A percentile compares a stretch with the other conserved stretches of the same genome.
These are phyloP conservation scores for Hycleus phaleratus DNA, from an alignment of 1,140 invertebrate species.

Conservation along the genomic window DNA sequence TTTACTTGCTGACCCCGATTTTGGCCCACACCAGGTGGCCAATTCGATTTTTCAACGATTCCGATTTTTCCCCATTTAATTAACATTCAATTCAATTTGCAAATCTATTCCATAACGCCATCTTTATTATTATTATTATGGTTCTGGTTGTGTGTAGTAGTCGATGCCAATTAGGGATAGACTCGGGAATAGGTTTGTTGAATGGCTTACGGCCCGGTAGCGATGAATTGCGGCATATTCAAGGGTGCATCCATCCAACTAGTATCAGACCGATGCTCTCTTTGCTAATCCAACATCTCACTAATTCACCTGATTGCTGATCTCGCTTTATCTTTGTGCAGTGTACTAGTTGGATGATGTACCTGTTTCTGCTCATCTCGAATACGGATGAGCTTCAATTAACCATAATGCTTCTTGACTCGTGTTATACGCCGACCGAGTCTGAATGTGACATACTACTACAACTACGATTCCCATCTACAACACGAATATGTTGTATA, in stretches of 20 bases:
- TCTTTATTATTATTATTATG: no score
- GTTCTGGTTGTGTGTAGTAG: no score
- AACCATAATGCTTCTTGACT: slow-evolving; percentile 23
- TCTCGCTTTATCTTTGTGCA: slow-evolving; percentile 39
- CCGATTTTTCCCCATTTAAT: no score
- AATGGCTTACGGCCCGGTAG: slow-evolving; percentile 28
- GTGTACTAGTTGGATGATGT: slow-evolving; percentile 27
- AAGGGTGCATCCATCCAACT: slow-evolving; percentile 21
- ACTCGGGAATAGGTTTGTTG: slow-evolving; percentile 17
- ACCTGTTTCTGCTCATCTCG: slow-evolving; percentile 31
- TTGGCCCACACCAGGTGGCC: no score
- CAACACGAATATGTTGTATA: no score
- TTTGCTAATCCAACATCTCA: slow-evolving; percentile 35
- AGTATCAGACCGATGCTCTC: slow-evolving; percentile 30
- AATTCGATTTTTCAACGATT: no score
- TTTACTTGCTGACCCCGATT: slow-evolving; percentile 36
- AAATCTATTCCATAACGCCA: no score
- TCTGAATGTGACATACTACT: slow-evolving; percentile 1
- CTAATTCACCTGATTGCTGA: slow-evolving; percentile 39
- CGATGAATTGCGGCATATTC: slow-evolving; percentile 28
- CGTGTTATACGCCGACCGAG: slow-evolving; percentile 7
- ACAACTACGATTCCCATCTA: not conserved
- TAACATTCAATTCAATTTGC: no score
- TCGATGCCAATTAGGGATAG: slow-evolving; percentile 27
- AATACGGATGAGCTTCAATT: slow-evolving; percentile 37